Percentiles rank a stretch among this genome's conserved stretches.
Conservation (phyloP, 1,140 invertebrate species). For the Hyposmocoma kahamanoa region DNA sequence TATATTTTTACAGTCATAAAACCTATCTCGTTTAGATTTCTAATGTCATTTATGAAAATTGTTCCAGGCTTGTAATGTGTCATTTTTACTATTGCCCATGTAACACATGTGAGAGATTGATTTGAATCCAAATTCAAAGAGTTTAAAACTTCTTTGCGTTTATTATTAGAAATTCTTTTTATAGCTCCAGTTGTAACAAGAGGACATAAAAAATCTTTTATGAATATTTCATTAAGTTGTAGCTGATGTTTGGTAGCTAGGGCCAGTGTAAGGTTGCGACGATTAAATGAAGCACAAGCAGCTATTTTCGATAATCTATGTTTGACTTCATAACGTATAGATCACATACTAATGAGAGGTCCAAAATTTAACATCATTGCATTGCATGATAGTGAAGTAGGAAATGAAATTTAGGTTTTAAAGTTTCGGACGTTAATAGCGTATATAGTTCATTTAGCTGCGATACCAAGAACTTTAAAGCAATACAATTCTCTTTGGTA, state of each 20-base stretch:
- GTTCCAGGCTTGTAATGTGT: not conserved
- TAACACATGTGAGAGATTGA: not conserved
- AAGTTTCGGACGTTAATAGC: constrained; percentile 9
- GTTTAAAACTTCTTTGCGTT: not conserved
- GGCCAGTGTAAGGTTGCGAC: constrained; percentile 17
- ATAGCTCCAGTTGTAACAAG: not conserved
- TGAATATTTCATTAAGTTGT: constrained; percentile 10
- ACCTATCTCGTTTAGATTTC: not conserved
- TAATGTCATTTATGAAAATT: not conserved
- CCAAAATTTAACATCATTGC: constrained; percentile 23
- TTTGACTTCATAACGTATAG: constrained; percentile 25
- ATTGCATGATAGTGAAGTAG: constrained; percentile 26
- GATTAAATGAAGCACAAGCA: constrained; percentile 13
- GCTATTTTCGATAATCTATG: constrained; percentile 22
- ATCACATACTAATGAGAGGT: constrained; percentile 17
- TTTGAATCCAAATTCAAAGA: not conserved
- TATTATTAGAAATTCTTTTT: not conserved
- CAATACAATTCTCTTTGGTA: not conserved
- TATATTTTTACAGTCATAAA: not conserved
- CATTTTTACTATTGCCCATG: not conserved
- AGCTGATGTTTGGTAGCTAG: constrained; percentile 12
- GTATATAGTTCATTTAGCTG: constrained; percentile 20
- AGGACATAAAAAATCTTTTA: constrained; percentile 7
- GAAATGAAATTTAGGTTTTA: constrained; percentile 33
- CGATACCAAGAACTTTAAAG: constrained; percentile 14